A percentile compares a stretch with the other conserved stretches of the same genome.
Evolutionary conservation across 1,140 invertebrate genomes (phyloP).

Genomic region (Amphibalanus amphitrite): DNA sequence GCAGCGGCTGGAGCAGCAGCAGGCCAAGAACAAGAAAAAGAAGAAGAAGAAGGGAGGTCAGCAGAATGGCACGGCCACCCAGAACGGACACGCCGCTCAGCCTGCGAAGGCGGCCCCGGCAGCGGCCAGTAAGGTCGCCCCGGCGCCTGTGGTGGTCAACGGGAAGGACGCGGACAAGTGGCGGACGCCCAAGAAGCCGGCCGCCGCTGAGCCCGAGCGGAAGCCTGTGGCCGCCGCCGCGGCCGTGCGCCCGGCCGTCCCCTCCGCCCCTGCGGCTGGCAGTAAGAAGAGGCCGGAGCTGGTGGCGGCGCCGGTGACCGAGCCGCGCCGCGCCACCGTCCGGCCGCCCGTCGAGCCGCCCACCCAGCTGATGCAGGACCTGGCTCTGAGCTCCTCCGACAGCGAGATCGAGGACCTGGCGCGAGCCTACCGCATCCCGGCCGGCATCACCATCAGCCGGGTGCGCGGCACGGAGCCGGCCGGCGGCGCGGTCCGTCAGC

Average conservation of each 20-base stretch:
- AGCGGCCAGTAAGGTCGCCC: background rate
- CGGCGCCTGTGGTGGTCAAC: background rate
- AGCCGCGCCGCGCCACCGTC: background rate
- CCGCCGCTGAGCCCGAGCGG: background rate
- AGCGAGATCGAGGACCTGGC: conserved; percentile 3
- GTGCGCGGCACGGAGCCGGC: background rate
- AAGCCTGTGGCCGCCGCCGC: background rate
- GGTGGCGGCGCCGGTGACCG: too few relatives aligned
- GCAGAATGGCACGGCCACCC: conserved; percentile 7
- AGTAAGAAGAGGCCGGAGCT: background rate
- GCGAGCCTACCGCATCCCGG: background rate
- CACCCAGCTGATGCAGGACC: conserved; percentile 2
- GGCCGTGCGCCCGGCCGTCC: too few relatives aligned
- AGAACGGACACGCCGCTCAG: conserved; percentile 7
- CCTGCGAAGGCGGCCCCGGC: background rate
- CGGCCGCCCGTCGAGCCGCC: background rate
- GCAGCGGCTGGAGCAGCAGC: conserved; percentile 21
- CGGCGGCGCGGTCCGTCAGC: too few relatives aligned
- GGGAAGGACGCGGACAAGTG: background rate
- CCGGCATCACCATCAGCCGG: background rate
- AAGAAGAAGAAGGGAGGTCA: conserved; percentile 27
- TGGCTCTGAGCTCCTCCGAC: background rate
- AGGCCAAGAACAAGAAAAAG: conserved; percentile 28
- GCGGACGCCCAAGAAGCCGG: background rate
- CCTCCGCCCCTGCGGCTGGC: too few relatives aligned